phyloP scores from a whole-genome alignment of 2,888 invertebrate genomes.

The Lampropteryx suffumata region DNA sequence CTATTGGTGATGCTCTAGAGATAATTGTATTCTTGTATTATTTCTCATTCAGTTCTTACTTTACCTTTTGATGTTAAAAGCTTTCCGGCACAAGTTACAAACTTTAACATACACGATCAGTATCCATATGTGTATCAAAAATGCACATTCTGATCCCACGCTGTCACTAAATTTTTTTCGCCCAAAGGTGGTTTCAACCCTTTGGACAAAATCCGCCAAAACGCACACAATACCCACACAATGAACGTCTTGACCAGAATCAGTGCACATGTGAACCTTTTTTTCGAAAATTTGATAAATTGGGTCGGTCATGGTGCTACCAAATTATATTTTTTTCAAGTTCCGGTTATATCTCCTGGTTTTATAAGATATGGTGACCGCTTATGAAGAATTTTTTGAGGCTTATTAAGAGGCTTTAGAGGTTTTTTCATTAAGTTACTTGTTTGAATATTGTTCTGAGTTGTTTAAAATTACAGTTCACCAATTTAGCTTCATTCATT shows the following conservation, averaged over 20 bases:
- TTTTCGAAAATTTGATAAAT: conserved; percentile 45
- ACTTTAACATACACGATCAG: neutral
- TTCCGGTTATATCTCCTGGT: conserved; percentile 17
- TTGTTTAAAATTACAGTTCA: too few species aligned
- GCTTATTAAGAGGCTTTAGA: too few species aligned
- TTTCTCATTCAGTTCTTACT: neutral
- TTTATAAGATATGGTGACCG: neutral
- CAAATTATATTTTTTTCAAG: conserved; percentile 15
- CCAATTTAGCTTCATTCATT: too few species aligned
- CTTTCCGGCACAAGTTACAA: too few species aligned
- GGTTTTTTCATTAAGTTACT: too few species aligned
- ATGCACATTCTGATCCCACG: conserved; percentile 55
- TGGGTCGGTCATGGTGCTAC: conserved; percentile 29
- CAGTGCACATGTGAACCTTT: conserved; percentile 58
- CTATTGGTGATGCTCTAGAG: conserved; percentile 10
- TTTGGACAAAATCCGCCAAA: conserved; percentile 58
- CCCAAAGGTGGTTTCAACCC: conserved; percentile 68
- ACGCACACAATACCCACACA: conserved; percentile 63
- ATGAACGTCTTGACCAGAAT: conserved; percentile 77
- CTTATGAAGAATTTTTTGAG: too few species aligned
- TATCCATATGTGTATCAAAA: too few species aligned
- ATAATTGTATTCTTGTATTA: conserved; percentile 4
- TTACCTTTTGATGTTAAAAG: too few species aligned
- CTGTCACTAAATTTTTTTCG: conserved; percentile 64
- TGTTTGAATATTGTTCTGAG: too few species aligned